A percentile compares a stretch with the other conserved stretches of the same genome.
Conservation (phyloP, 2,888 invertebrate genomes). For the Caenorhabditis parvicauda region DNA sequence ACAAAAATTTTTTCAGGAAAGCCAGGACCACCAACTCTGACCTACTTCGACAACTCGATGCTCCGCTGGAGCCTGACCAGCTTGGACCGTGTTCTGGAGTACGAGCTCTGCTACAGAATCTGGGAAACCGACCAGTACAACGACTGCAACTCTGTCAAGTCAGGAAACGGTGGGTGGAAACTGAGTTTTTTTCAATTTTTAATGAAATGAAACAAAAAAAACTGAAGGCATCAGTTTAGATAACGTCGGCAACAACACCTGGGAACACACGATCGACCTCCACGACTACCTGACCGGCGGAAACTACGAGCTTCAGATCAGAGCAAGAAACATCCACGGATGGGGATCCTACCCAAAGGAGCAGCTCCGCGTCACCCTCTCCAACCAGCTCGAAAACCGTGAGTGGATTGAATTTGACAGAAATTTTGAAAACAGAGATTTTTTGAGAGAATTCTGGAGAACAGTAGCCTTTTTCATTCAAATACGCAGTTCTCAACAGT, state of each 20-base stretch:
- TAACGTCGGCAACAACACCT: conserved; percentile 32
- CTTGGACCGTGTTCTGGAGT: conserved; percentile 18
- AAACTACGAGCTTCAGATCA: conserved; percentile 39
- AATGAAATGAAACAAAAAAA: background rate
- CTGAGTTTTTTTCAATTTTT: background rate
- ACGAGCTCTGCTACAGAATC: conserved; percentile 17
- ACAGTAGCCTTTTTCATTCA: no score
- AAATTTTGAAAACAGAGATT: no score
- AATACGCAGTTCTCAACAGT: no score
- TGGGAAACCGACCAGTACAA: conserved; percentile 18
- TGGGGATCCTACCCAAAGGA: conserved; percentile 41
- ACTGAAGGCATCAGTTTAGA: conserved; percentile 13
- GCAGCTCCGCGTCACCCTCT: conserved; percentile 11
- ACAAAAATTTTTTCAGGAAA: conserved; percentile 21
- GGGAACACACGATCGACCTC: conserved; percentile 27
- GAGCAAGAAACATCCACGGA: conserved; percentile 37
- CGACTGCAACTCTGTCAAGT: conserved; percentile 16
- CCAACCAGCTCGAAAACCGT: no score
- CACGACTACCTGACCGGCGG: conserved; percentile 19
- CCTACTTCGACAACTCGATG: conserved; percentile 21
- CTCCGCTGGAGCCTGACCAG: conserved; percentile 33
- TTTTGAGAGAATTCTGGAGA: no score
- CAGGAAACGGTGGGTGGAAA: conserved; percentile 16
- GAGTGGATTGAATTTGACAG: no score
- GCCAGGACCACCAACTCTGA: conserved; percentile 37